Evolutionary conservation across 2,113 vertebrate genomes (phyloP).

Genomic region (Myotis lucifugus): DNA sequence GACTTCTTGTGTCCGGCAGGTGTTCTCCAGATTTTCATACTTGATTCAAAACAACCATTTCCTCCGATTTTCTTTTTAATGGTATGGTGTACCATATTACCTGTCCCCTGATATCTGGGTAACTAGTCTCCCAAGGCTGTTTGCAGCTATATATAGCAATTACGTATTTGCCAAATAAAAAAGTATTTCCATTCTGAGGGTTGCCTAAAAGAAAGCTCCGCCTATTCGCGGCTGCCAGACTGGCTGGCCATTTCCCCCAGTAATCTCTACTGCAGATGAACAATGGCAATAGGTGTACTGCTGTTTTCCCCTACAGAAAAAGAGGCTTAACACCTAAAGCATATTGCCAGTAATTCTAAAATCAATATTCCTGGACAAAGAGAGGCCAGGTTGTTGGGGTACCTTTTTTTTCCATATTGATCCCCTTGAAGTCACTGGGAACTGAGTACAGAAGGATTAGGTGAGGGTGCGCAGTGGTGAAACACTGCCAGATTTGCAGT

Average conservation of each 20-base stretch:
- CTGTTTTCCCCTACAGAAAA: not conserved
- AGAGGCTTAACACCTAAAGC: not conserved
- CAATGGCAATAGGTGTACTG: not conserved
- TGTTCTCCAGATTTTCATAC: not conserved
- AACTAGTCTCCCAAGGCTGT: not conserved
- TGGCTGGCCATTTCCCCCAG: not conserved
- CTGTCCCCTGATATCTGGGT: not conserved
- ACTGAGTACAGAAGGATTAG: not conserved
- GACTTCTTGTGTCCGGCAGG: conserved; percentile 7
- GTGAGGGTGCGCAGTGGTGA: not conserved
- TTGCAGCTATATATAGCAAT: not conserved
- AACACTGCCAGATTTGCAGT: not conserved
- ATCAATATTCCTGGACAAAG: not conserved
- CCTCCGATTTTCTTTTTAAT: conserved; percentile 34
- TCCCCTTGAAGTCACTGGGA: not conserved
- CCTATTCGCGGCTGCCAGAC: not conserved
- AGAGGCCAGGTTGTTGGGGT: not conserved
- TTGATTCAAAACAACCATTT: not conserved
- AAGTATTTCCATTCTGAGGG: not conserved
- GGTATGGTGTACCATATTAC: not conserved
- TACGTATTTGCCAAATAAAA: not conserved
- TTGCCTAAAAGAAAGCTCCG: not conserved
- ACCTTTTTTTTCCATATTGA: not conserved
- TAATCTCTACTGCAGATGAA: not conserved
- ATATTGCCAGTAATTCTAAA: not conserved